Evolutionary conservation across 2,797 vertebrate species (phyloP).

Genomic region (Sylvia borin): DNA sequence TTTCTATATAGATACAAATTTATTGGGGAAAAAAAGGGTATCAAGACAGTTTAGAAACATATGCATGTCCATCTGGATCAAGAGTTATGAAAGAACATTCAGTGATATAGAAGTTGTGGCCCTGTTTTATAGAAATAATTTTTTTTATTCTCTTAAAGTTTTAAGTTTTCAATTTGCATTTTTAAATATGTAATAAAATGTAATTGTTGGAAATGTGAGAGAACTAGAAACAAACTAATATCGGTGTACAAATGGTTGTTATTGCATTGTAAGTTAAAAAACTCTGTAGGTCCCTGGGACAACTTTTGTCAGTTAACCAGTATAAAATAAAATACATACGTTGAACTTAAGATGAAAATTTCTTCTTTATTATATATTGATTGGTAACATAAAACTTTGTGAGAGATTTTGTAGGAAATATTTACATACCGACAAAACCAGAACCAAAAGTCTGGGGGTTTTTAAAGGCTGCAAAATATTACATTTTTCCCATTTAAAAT

Average conservation of each 20-base stretch:
- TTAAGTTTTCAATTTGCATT: constrained; percentile 24
- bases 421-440: neutral
- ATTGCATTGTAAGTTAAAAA: constrained; percentile 27
- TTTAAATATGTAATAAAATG: constrained; percentile 24
- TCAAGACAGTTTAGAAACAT: neutral
- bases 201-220: constrained; percentile 12
- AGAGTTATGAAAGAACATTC: neutral
- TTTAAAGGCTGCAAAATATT: neutral
- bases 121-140: constrained; percentile 37
- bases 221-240: constrained; percentile 2
- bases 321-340: constrained; percentile 22
- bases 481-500: neutral
- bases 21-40: neutral
- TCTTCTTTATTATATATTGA: constrained; percentile 18
- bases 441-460: neutral
- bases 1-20: neutral
- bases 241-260: constrained; percentile 31
- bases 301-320: constrained; percentile 33
- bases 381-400: neutral
- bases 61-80: neutral
- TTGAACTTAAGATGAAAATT: constrained; percentile 12
- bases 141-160: constrained; percentile 55
- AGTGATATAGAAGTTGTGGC: neutral
- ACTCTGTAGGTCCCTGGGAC: constrained; percentile 15
- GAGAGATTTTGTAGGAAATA: constrained; percentile 33